Conservation (phyloP, 2,113 vertebrate species). For the Madoqua kirkii region DNA sequence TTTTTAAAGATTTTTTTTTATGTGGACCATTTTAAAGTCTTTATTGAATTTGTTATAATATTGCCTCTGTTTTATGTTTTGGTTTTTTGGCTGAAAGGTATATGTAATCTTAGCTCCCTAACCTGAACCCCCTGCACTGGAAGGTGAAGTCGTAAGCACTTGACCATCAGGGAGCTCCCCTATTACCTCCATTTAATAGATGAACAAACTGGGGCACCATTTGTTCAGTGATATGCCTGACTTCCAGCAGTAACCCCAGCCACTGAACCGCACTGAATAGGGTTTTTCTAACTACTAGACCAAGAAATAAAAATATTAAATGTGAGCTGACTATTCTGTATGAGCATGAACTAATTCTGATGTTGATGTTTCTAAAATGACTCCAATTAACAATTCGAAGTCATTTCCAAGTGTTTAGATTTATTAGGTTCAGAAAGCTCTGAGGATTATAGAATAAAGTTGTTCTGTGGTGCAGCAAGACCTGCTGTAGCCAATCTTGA, state of each 20-base stretch:
- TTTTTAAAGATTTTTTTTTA: neutral
- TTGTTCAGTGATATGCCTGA: neutral
- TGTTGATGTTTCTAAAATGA: neutral
- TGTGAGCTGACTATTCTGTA: neutral
- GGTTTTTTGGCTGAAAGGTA: neutral
- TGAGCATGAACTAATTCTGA: neutral
- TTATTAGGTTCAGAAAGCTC: neutral
- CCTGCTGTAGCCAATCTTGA: neutral
- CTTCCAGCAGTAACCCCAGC: neutral
- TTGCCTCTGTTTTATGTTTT: neutral
- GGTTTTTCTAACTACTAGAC: neutral
- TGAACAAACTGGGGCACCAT: neutral
- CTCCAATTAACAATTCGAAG: neutral
- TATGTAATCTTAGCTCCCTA: neutral
- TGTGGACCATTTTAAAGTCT: neutral
- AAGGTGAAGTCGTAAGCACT: neutral
- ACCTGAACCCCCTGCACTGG: neutral
- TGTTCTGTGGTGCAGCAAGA: neutral
- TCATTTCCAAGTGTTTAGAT: neutral
- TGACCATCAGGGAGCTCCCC: neutral
- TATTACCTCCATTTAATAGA: neutral
- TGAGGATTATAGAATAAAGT: neutral
- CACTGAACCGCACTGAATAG: neutral
- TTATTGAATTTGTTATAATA: neutral
- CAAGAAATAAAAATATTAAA: neutral